These are phyloP conservation scores for Psix sp. DNA, from an alignment of 1,140 invertebrate species.

Conservation along the genomic window DNA sequence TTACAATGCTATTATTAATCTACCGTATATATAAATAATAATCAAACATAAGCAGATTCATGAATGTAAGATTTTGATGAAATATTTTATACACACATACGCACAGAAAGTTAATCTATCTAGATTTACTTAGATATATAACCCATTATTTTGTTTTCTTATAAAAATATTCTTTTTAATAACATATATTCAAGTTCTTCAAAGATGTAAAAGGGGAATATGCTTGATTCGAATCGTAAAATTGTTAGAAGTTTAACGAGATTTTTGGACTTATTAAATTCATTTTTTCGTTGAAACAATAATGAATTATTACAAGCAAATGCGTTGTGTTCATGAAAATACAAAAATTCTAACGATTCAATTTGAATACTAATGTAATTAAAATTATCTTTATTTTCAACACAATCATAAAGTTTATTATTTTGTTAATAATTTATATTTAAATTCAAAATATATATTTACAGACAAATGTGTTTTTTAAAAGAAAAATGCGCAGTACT, in stretches of 20 bases:
- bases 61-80: conserved; percentile 35
- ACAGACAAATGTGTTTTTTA: not conserved
- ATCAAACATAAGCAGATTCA: conserved; percentile 54
- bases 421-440: conserved; percentile 29
- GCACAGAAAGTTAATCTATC: conserved; percentile 20
- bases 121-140: conserved; percentile 29
- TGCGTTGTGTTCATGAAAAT: conserved; percentile 41
- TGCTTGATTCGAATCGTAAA: conserved; percentile 10
- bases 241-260: conserved; percentile 9
- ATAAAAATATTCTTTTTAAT: conserved; percentile 53
- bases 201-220: conserved; percentile 24
- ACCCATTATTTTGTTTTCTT: conserved; percentile 36
- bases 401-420: conserved; percentile 15
- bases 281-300: conserved; percentile 18
- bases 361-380: conserved; percentile 24
- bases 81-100: conserved; percentile 44
- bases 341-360: conserved; percentile 12
- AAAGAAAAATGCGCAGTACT: not conserved
- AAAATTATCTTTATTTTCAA: conserved; percentile 15
- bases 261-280: conserved; percentile 8
- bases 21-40: conserved; percentile 62
- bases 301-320: conserved; percentile 45
- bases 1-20: conserved; percentile 75
- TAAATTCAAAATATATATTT: conserved; percentile 26
- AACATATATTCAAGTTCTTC: conserved; percentile 23